Evolutionary conservation across 2,113 vertebrate species (phyloP).

Genomic region (pig (Sus scrofa)): DNA sequence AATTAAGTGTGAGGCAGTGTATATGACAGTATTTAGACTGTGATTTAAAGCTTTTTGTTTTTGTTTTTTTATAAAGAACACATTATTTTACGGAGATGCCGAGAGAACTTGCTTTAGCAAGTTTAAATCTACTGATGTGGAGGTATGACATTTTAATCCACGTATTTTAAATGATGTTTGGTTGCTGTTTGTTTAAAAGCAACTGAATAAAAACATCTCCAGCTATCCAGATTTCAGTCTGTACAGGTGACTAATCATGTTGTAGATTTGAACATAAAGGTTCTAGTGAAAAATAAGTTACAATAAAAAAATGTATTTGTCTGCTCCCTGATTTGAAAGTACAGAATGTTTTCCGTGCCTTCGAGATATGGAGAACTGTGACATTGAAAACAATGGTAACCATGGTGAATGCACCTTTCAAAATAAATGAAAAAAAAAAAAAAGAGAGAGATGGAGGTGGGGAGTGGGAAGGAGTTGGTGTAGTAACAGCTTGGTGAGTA

Average conservation of each 20-base stretch:
- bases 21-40: not conserved
- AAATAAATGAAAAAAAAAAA: not conserved
- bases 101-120: conserved; percentile 32
- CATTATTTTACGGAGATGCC: not conserved
- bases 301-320: conserved; percentile 56
- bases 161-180: conserved; percentile 33
- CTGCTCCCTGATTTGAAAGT: conserved; percentile 56
- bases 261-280: conserved; percentile 56
- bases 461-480: conserved; percentile 1
- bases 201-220: conserved; percentile 43
- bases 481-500: conserved; percentile 45
- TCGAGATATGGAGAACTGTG: conserved; percentile 19
- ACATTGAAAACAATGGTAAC: conserved; percentile 57
- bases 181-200: conserved; percentile 67
- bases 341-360: conserved; percentile 62
- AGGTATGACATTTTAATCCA: conserved; percentile 39
- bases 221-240: conserved; percentile 37
- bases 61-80: not conserved
- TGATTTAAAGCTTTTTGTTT: not conserved
- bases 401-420: conserved; percentile 10
- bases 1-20: not conserved
- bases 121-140: conserved; percentile 16
- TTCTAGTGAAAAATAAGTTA: conserved; percentile 59
- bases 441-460: not conserved
- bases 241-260: conserved; percentile 62